Conservation (phyloP, 1,140 invertebrate genomes). For the Drosophila nannoptera region DNA sequence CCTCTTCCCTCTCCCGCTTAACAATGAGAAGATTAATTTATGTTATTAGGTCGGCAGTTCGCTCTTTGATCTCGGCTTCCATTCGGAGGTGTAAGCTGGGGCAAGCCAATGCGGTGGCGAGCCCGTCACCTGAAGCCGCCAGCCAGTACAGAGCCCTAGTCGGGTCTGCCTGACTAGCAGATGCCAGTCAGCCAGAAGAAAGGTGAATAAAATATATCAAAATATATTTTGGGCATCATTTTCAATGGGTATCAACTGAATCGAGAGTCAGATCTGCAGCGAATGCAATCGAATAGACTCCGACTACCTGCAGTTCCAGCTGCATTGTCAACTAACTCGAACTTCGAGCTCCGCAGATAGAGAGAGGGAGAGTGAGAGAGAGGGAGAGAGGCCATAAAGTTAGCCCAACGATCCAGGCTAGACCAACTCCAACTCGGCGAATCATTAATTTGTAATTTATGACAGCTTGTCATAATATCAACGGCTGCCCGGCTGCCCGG, state of each 20-base stretch:
- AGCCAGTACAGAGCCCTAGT: not conserved
- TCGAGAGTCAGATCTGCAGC: conserved; percentile 29
- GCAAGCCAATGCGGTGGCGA: conserved; percentile 77
- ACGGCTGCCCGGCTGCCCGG: conserved; percentile 12
- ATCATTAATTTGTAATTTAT: conserved; percentile 78
- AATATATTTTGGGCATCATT: not conserved
- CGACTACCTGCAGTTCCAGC: conserved; percentile 29
- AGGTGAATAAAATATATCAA: not conserved
- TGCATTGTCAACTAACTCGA: conserved; percentile 3
- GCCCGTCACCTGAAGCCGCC: conserved; percentile 57
- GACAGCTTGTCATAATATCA: conserved; percentile 77
- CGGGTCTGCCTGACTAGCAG: not conserved
- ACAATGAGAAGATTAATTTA: conserved; percentile 79
- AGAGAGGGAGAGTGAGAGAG: not conserved
- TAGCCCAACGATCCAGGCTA: conserved; percentile 9
- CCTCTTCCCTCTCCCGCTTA: conserved; percentile 36
- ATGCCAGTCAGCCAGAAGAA: no score
- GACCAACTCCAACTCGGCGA: conserved; percentile 20
- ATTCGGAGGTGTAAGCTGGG: conserved; percentile 73
- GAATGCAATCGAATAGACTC: not conserved
- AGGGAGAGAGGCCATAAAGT: not conserved
- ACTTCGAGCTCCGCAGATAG: not conserved
- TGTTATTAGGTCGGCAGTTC: conserved; percentile 76
- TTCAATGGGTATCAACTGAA: not conserved
- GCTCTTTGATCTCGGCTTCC: conserved; percentile 69